phyloP scores from a whole-genome alignment of 2,797 vertebrate species.

The Phrynocephalus vlangalii region DNA sequence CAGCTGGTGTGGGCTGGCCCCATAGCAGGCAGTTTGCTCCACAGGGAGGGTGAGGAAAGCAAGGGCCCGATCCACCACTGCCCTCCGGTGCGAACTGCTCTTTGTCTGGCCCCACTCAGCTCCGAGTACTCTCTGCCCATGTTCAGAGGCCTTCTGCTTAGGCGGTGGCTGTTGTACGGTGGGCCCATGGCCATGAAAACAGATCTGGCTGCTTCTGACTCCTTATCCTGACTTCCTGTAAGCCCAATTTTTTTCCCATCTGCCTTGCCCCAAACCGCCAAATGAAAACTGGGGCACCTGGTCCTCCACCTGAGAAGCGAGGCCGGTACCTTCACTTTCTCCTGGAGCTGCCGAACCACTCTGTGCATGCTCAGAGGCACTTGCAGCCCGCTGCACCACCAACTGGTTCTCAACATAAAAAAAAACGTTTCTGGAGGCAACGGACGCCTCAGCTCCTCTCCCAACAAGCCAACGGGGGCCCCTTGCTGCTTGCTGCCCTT shows the following conservation, averaged over 20 bases:
- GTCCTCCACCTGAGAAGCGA: too few relatives aligned
- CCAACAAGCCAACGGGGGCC: background rate
- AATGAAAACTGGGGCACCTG: too few relatives aligned
- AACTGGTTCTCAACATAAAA: background rate
- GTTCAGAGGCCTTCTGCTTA: background rate
- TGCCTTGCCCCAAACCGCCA: too few relatives aligned
- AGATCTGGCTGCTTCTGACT: too few relatives aligned
- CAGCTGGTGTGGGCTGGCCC: background rate
- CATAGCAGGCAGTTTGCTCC: background rate
- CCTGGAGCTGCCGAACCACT: background rate
- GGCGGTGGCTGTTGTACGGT: background rate
- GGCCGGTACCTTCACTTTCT: too few relatives aligned
- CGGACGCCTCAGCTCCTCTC: too few relatives aligned
- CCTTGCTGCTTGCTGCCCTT: background rate
- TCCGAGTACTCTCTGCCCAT: background rate
- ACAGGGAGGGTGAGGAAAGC: background rate
- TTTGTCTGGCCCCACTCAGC: background rate
- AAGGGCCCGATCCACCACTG: background rate
- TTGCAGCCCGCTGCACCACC: background rate
- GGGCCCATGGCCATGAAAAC: background rate
- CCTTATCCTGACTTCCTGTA: background rate
- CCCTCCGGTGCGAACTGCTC: background rate
- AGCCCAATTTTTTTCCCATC: background rate
- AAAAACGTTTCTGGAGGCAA: background rate
- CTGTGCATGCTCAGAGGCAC: constrained; percentile 8